Base-by-base conservation (phyloP, 2,113 vertebrate species). In the Colossoma macropomum region DNA sequence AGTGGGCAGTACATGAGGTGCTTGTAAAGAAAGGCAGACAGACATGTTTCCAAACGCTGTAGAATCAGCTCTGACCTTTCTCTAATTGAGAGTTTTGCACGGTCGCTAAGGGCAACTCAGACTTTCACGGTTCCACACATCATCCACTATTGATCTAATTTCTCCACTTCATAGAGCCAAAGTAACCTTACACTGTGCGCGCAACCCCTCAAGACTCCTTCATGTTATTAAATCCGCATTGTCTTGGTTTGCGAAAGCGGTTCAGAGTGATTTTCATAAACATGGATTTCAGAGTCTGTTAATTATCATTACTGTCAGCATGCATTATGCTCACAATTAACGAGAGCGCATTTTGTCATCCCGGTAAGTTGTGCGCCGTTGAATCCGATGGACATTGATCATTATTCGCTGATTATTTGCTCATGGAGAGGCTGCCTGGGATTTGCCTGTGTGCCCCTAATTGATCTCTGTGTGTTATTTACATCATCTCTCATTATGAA, bases 301-400 rank as follows among this genome's bases (percentile, higher is more conserved):
- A 79, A 82, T 87, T 79, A 79, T 87, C 79, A 72, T 75, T 74
- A 75, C 72, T 84, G 86, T 81, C 86, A 82, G 82, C 59, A 77
- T 73, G 66, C 69, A 87, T 87, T 84, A 84, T 56, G 9, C 76
- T 87, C 79, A 84, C 56, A 87, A 74, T 84, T 87, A 84, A 87
- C 80, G 79, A 81, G 82, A 84, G 77, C 34, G 73, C 72, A 79
- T 79, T 68, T 82, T 74, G 75, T 70, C 60, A 59, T 75, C 73
- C 62, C 60, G 30, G 41, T 60, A 80, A 72, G 68, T 84, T 72
- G 52, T 41, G 28, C 63, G 54, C 77, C 50, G 13, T 63, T 38
- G 54, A 77, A 74, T 75, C 69, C 70, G 27, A 69, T 34, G 60
- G 59, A 77, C 79, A 73, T 85, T 81, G 84, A 81, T 85, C 69